These are phyloP conservation scores for Lichenostomus cassidix DNA, from an alignment of 2,113 vertebrate genomes.

Conservation along the genomic window DNA sequence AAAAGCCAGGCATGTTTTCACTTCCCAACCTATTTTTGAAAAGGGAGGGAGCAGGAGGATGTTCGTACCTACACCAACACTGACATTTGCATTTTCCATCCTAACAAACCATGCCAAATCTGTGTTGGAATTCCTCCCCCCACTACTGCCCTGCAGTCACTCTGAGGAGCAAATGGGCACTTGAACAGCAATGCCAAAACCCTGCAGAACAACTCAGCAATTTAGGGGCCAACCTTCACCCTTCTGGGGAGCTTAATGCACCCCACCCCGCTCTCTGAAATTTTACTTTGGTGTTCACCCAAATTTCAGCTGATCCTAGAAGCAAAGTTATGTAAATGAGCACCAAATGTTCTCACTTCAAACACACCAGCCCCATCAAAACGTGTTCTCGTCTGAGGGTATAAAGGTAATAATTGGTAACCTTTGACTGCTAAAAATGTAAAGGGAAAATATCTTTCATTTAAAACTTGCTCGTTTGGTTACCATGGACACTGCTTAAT, in stretches of 20 bases:
- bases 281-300: not conserved
- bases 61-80: not conserved
- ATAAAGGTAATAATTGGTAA: conserved; percentile 56
- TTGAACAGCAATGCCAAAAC: not conserved
- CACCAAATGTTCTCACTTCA: conserved; percentile 9
- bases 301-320: not conserved
- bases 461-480: conserved; percentile 74
- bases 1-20: not conserved
- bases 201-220: not conserved
- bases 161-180: not conserved
- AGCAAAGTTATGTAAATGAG: not conserved
- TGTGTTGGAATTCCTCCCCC: not conserved
- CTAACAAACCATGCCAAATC: not conserved
- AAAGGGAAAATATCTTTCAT: conserved; percentile 72
- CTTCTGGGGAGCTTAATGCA: not conserved
- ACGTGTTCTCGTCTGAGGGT: not conserved
- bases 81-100: not conserved
- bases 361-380: not conserved
- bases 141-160: not conserved
- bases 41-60: not conserved
- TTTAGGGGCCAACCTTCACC: not conserved
- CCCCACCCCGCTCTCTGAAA: not conserved
- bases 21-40: not conserved
- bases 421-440: conserved; percentile 67
- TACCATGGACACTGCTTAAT: conserved; percentile 79